Base-by-base conservation (phyloP, 2,888 invertebrate species). In the Vandiemenella viatica region DNA sequence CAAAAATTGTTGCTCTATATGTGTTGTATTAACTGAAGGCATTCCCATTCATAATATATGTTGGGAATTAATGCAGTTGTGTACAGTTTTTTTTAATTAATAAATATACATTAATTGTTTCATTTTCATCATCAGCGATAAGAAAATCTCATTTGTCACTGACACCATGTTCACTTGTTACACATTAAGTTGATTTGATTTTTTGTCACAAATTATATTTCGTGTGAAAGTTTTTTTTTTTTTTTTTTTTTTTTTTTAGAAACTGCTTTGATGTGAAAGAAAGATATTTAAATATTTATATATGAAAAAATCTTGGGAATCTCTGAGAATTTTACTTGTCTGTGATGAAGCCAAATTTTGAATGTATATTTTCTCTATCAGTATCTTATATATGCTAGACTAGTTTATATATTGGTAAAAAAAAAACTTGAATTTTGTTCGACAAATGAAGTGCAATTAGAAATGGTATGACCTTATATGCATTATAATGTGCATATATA, bases 371-470 rank as follows among this genome's bases (percentile, higher is more conserved):
- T 72, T 71, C 71, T 71, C 71, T 71, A 71, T 69, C 67, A 66
- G 69, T 69, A 68, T 68, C 68, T 69, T 69, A 69, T 67, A 58
- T 58, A 58, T 58, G 57, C 53, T 58, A 58, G 55, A 55, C 48
- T 56, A 57, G 56, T 54, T 55, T 53, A 55, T 53, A 53, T 53
- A 53, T 53, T 52, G 50, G 47, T 55, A 52, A 55, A 58, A 62
- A 64, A 63, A 64, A 66, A 63, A 52, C 62, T 64, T n/a, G n/a
- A n/a, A n/a, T 64, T 62, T 65, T 66, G 65, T 67, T 66, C 68
- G 68, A 70, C 67, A 69, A 60, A 68, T 66, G 69, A 75, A 74
- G 74, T 74, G 74, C 74, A 74, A 75, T 75, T 74, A 75, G 73
- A 71, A 71, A 53, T 50, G 55, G 54, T 54, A 53, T 43, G 50